Evolutionary conservation across 2,888 invertebrate species (phyloP), one percentile per base, ranked within the genome.

Genomic region (Caenorhabditis sp.): DNA sequence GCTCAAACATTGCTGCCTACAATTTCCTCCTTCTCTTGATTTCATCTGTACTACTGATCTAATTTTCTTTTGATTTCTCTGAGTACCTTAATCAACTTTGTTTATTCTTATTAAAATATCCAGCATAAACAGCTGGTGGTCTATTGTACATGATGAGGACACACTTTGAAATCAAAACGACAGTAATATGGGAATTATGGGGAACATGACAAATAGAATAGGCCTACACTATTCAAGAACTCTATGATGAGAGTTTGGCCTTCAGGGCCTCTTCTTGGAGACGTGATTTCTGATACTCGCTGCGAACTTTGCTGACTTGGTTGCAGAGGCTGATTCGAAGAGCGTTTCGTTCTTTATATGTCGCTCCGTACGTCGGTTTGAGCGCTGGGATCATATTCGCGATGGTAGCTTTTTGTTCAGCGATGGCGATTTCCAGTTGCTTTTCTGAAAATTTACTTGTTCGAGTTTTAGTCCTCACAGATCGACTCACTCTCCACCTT

Each of bases 271-370:
- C 73, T 41, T 82, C 82, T 28, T 61, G 58, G 4, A 82, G 51
- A 24, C 82, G 82, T 28, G 49, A 69, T n/a, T 59, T 79, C 38
- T 82, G 76, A n/a, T 82, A 82, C 26, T 69, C 69, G 26, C 51
- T 49, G 24, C 82, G 82, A 16, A 82, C 73, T 56, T 69, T 68
- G 47, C n/a, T 54, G 16, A 73, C 59, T 74, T 82, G 73, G 63
- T 64, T 26, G 2, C 10, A 31, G n/a, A 82, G 19, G 1, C 54
- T n/a, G 12, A 68, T 54, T 19, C 77, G 49, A 5, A 82, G 35
- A 8, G 41, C 58, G 54, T 79, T 82, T n/a, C 77, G 66, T 38
- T 82, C 82, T 22, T 73, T 68, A 58, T 82, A 74, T 6, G 77
- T 69, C 19, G 63, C 77, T 47, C 77, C 77, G 41, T 54, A 79